Base-by-base conservation (phyloP, 2,113 vertebrate species). In the Uria lomvia region DNA sequence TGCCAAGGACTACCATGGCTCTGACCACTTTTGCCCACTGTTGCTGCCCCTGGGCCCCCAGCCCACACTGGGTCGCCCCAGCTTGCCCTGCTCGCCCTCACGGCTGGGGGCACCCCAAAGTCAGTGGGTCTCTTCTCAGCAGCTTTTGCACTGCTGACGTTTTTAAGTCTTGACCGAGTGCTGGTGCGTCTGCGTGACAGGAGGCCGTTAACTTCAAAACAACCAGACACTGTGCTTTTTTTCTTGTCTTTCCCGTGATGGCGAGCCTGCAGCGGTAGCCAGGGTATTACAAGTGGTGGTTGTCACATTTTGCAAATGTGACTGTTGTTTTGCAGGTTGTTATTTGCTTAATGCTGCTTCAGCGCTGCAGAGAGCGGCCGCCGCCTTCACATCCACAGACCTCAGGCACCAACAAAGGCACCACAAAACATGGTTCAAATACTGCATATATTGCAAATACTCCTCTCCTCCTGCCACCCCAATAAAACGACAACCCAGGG, bases 51-150 rank as follows among this genome's bases (percentile, higher is more conserved):
- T 19, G 4, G 3, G 38, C 1, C 17, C 17, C 12, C 38, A 21
- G 45, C n/a, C n/a, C 0, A 0, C 8, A 16, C 29, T 29, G 58
- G 0, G 36, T 42, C 11, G 43, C 22, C 49, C 4, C 49, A 24
- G 43, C 15, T 2, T 15, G 27, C 40, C 29, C 58, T 29, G 5
- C 32, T 9, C 11, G 4, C 24, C 67, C 43, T 34, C 23, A 14
- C 0, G 2, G 63, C 3, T 1, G 22, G n/a, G 71, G 27, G 21
- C 40, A 79, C 30, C 38, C 32, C 34, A 4, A 26, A 23, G 32
- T 15, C 45, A 17, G 67, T 1, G 14, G 7, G 2, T 9, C 22
- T 47, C 23, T 27, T 6, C 50, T 2, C 0, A 75, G 42, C 40
- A 42, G 40, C 52, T 71, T 47, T 24, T 0, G 2, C 47, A 19